These are phyloP conservation scores for Halocynthia roretzi DNA, from an alignment of 23 tunicate genomes.

Conservation along the genomic window DNA sequence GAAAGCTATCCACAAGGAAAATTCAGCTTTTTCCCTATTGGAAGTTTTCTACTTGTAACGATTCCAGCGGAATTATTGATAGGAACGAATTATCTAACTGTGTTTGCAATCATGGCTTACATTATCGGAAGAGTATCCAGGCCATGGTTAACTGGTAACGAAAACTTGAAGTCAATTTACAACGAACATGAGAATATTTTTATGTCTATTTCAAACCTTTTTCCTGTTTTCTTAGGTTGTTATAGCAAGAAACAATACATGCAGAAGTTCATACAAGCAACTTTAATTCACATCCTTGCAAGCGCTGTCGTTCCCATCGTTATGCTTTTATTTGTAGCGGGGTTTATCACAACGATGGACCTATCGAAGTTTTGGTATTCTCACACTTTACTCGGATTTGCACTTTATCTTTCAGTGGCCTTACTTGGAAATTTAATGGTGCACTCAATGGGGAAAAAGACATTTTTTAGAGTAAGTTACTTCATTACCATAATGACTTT, in stretches of 20 bases:
- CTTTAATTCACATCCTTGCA: not conserved
- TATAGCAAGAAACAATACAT: not conserved
- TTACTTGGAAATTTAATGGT: constrained; percentile 23
- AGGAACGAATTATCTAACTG: constrained; percentile 29
- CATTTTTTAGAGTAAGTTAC: constrained; percentile 34
- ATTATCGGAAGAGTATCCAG: constrained; percentile 21
- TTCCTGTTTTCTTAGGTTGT: constrained; percentile 3
- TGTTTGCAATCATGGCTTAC: constrained; percentile 24
- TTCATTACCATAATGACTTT: not conserved
- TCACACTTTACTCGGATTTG: constrained; percentile 27
- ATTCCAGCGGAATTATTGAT: constrained; percentile 41
- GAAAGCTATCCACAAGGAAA: constrained; percentile 49
- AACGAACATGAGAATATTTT: not conserved
- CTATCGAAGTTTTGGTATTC: constrained; percentile 56
- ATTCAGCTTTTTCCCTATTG: constrained; percentile 41
- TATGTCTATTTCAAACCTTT: not conserved
- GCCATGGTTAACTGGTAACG: not conserved
- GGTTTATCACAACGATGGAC: constrained; percentile 30
- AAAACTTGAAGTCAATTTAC: too few relatives aligned
- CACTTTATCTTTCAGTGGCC: constrained; percentile 45
- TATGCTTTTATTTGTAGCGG: constrained; percentile 21
- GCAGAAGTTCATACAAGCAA: not conserved
- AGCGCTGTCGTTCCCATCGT: constrained; percentile 36
- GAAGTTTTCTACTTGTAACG: constrained; percentile 42
- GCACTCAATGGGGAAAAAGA: constrained; percentile 14